Conservation (phyloP, 2,797 vertebrate genomes). For the Danio tinwini region DNA sequence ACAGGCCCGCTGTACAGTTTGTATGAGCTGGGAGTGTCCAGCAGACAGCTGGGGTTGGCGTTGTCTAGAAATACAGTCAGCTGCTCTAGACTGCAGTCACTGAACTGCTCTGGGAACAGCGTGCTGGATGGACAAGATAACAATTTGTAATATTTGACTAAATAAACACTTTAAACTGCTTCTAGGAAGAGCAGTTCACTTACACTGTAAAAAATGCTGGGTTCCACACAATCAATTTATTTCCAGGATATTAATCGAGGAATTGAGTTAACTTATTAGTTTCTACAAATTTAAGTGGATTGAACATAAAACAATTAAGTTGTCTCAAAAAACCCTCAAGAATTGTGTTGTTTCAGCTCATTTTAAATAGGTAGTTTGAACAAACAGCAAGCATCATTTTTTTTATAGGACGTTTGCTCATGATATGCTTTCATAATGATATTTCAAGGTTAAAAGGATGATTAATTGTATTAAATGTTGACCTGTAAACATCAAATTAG, state of each 20-base stretch:
- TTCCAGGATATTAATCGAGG: no score
- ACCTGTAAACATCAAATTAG: background rate
- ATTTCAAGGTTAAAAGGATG: no score
- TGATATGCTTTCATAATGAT: no score
- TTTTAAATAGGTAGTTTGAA: no score
- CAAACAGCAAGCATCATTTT: no score
- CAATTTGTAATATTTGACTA: background rate
- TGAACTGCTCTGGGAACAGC: slow-evolving; percentile 85
- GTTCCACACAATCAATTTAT: no score
- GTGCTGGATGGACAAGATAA: slow-evolving; percentile 66
- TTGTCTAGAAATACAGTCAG: slow-evolving; percentile 80
- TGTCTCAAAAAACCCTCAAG: no score
- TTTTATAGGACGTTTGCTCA: no score
- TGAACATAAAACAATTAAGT: no score
- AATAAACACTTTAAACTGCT: background rate
- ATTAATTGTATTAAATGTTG: background rate
- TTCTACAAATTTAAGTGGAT: no score
- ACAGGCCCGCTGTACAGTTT: slow-evolving; percentile 73
- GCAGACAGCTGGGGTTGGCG: slow-evolving; percentile 78
- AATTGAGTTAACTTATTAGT: no score
- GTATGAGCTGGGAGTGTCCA: slow-evolving; percentile 68
- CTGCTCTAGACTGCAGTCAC: slow-evolving; percentile 83
- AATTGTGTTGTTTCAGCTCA: no score
- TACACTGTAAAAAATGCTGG: background rate
- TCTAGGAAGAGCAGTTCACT: background rate